Base-by-base conservation (phyloP, 2,797 vertebrate genomes). In the Typhlichthys eigenmanni region DNA sequence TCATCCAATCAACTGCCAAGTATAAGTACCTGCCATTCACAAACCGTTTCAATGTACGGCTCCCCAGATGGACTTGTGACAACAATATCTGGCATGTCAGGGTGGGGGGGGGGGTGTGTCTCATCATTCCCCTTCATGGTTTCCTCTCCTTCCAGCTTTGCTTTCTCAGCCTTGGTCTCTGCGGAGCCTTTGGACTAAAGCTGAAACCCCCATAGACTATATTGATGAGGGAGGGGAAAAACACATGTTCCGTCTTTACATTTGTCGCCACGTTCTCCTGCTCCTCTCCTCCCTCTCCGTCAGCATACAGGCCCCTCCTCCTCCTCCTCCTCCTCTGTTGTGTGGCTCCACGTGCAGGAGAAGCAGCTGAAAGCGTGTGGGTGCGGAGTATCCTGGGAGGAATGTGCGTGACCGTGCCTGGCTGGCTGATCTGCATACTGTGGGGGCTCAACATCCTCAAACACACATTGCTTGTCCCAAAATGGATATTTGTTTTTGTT, bases 321-420 rank as follows among this genome's bases (percentile, higher is more conserved):
- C 47, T 49, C 62, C 62, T 81, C 76, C 82, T 87, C 85, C 87
- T 89, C 85, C 88, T 83, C 86, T 77, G 85, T 76, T 88, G 83
- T 60, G 19, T 81, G 72, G 83, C 71, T 83, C 82, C 90, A 89
- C 78, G 80, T 92, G 91, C 90, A 87, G 78, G 69, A 79, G 19
- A n/a, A 58, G 84, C 71, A 82, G 82, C 85, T 87, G 75, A 71
- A 59, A 86, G 83, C 85, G 79, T 81, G 85, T 86, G 85, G 90
- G 89, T 89, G 24, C 24, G 88, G 88, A 91, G 88, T 89, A 90
- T 86, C 91, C 89, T 82, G 56, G 53, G 62, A 87, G 81, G 83
- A 91, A 88, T 90, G 82, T 86, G 81, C 76, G 76, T 87, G 81
- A 88, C 86, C 85, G 76, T 87, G 81, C 87, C 86, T 86, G 83